Evolutionary conservation across 2,888 invertebrate species (phyloP).

Genomic region (Polydrusus pterygomalis): DNA sequence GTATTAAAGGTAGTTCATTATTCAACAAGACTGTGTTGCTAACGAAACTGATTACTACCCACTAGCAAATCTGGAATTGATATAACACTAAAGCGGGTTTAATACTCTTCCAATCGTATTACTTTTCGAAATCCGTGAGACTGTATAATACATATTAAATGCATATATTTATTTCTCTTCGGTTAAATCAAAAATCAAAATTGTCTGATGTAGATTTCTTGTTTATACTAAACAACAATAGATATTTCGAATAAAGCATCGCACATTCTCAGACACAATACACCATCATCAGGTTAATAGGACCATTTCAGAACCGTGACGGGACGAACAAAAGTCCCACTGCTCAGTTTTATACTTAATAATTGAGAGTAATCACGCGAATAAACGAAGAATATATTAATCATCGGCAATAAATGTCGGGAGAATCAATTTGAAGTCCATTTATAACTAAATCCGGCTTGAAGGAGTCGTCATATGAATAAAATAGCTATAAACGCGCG

Average conservation of each 20-base stretch:
- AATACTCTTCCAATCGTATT: too few species aligned
- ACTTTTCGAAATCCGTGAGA: too few species aligned
- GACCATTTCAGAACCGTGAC: conserved; percentile 33
- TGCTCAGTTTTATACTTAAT: conserved; percentile 50
- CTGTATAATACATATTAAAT: too few species aligned
- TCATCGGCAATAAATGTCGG: conserved; percentile 67
- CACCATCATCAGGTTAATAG: conserved; percentile 43
- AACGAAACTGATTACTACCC: too few species aligned
- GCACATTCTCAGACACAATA: conserved; percentile 30
- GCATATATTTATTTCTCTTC: too few species aligned
- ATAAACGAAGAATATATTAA: conserved; percentile 63
- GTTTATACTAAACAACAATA: conserved; percentile 25
- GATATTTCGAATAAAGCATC: conserved; percentile 26
- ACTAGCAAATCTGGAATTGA: too few species aligned
- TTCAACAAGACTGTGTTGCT: too few species aligned
- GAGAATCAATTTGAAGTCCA: conserved; percentile 68
- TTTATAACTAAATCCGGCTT: conserved; percentile 69
- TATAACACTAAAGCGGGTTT: too few species aligned
- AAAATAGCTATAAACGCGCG: conserved; percentile 70
- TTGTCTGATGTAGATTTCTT: not conserved
- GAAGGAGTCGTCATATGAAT: conserved; percentile 70
- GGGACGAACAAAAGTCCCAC: conserved; percentile 43
- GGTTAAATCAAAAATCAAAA: too few species aligned
- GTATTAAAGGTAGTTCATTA: too few species aligned
- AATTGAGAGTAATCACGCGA: conserved; percentile 56